Base-by-base conservation (phyloP, 92 coral and sea anemone species). In the Scolanthus callimorphus region DNA sequence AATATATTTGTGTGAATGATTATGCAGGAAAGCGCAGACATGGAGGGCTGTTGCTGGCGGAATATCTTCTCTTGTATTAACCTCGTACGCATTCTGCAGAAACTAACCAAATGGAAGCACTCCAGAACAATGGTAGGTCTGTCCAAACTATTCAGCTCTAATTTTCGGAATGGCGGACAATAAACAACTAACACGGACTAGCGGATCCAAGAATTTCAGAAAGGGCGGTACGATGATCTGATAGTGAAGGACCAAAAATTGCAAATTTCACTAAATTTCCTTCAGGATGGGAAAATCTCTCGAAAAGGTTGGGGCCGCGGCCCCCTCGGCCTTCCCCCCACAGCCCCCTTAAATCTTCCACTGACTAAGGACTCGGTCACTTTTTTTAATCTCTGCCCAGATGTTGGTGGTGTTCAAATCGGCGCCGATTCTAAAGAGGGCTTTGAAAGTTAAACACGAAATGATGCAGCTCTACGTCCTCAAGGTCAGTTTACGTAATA, bases 381-480 rank as follows among this genome's bases (percentile, higher is more conserved):
- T n/a, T n/a, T n/a, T n/a, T n/a, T n/a, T n/a, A n/a, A n/a, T n/a
- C n/a, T n/a, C n/a, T 2, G 29, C 48, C 4, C 63, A 87, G 95
- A 92, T 92, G 98, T 88, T 92, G 55, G 95, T 92, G 22, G 98
- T 92, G 47, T 92, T 92, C 78, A 88, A 88, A 55, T 92, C 98
- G 10, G 98, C 98, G 3, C 98, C 98, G 8, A 92, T 92, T 52
- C 70, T 92, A 4, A 92, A 92, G 76, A 88, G 98, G 27, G 95
- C 96, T 21, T 70, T 92, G 29, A 92, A 92, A 51, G 98, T 85
- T n/a, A 88, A 88, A 67, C 98, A 91, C 22, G 96, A 88, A 20
- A 74, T 92, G 78, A 79, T 92, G 59, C 96, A 92, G 68, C 82
- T 92, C 4, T 92, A 92, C 41, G 96, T 88, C 24, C 67, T 92